Conservation (phyloP, 2,797 vertebrate species). For the Psittacula derbiana region DNA sequence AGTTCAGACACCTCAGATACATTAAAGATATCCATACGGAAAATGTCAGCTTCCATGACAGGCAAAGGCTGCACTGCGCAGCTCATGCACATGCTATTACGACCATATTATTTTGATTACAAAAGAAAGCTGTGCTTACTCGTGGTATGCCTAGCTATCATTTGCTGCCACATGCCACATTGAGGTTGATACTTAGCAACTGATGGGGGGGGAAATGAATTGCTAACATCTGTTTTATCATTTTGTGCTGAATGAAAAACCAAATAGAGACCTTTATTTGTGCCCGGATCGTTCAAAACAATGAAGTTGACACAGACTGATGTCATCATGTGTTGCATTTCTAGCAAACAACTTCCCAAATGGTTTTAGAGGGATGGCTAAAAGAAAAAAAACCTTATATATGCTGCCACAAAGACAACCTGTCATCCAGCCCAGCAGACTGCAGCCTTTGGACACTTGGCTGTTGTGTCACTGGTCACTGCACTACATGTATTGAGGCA, state of each 20-base stretch:
- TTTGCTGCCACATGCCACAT: not conserved
- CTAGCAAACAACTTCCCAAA: not conserved
- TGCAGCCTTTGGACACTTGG: not conserved
- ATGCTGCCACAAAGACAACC: not conserved
- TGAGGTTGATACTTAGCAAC: slow-evolving; percentile 39
- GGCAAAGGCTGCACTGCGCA: not conserved
- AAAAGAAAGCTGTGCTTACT: slow-evolving; percentile 13
- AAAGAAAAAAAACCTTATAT: not conserved
- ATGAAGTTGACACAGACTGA: not conserved
- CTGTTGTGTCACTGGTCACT: not conserved
- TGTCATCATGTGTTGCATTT: not conserved
- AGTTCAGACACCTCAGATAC: not conserved
- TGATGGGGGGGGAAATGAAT: not conserved
- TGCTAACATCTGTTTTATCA: slow-evolving; percentile 49
- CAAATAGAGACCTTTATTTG: slow-evolving; percentile 2
- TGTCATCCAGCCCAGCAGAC: not conserved
- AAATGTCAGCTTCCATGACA: not conserved
- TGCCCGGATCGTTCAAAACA: not conserved
- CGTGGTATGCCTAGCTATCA: not conserved
- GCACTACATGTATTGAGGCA: not conserved
- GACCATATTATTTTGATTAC: slow-evolving; percentile 9
- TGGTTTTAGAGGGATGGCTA: not conserved
- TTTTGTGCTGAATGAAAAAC: slow-evolving; percentile 41
- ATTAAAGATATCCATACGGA: not conserved
- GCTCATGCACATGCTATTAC: not conserved